These are phyloP conservation scores for Saccostrea glomerata DNA, from an alignment of 1,140 invertebrate genomes.

Conservation along the genomic window DNA sequence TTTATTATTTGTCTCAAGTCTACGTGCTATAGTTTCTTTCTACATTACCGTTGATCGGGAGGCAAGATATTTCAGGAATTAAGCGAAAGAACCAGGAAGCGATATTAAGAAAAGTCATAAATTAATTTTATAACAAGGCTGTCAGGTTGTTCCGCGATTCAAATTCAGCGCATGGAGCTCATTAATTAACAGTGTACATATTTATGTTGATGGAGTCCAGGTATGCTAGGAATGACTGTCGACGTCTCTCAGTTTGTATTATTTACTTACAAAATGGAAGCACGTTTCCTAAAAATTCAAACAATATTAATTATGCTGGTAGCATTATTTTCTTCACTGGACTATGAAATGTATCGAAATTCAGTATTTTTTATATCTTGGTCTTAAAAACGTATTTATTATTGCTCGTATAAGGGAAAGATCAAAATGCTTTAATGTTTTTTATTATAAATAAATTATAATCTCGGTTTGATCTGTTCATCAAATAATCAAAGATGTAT, in stretches of 20 bases:
- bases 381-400: neutral
- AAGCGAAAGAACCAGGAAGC: neutral
- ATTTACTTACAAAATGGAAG: slow-evolving; percentile 5
- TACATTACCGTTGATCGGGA: no score
- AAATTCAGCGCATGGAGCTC: neutral
- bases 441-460: neutral
- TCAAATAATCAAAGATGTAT: no score
- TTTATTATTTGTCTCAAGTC: no score
- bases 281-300: slow-evolving; percentile 6
- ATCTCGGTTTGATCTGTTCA: neutral
- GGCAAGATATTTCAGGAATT: neutral
- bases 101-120: neutral
- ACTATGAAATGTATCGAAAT: neutral
- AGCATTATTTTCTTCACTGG: neutral
- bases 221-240: neutral
- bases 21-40: no score
- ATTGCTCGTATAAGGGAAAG: neutral
- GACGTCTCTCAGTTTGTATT: neutral
- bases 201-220: neutral
- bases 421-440: neutral
- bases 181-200: slow-evolving; percentile 12
- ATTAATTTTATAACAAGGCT: slow-evolving; percentile 9
- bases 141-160: neutral
- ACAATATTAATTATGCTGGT: neutral
- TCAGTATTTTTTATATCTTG: neutral